phyloP scores from a whole-genome alignment of 2,888 invertebrate species.

The Pegoplata infirma region DNA sequence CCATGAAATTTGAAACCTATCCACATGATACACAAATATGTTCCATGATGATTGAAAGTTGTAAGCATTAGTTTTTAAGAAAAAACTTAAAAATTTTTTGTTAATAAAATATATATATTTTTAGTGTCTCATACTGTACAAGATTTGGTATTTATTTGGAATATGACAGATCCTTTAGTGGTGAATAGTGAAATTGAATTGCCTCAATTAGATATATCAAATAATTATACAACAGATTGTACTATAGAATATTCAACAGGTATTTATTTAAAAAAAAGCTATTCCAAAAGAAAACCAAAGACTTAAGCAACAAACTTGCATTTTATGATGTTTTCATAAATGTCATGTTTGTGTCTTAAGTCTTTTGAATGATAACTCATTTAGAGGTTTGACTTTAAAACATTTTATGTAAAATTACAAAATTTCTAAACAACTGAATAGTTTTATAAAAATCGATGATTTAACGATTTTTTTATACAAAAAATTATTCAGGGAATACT shows the following conservation, averaged over 20 bases:
- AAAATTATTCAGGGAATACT: too few species aligned
- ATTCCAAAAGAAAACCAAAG: conserved; percentile 29
- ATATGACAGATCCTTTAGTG: conserved; percentile 91
- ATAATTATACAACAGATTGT: conserved; percentile 93
- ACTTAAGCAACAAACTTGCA: conserved; percentile 45
- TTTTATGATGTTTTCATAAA: not conserved
- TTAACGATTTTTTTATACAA: too few species aligned
- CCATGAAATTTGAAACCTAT: conserved; percentile 96
- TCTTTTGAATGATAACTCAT: too few species aligned
- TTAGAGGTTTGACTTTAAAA: too few species aligned
- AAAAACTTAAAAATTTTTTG: not conserved
- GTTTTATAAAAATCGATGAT: too few species aligned
- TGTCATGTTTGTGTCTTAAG: conserved; percentile 34
- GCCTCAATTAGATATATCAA: conserved; percentile 90
- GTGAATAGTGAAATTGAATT: conserved; percentile 94
- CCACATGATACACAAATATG: conserved; percentile 96
- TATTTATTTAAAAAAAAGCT: conserved; percentile 35
- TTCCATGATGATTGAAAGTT: conserved; percentile 95
- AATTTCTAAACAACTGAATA: too few species aligned
- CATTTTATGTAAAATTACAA: too few species aligned
- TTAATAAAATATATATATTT: conserved; percentile 45
- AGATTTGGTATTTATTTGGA: conserved; percentile 96
- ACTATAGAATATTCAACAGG: conserved; percentile 93
- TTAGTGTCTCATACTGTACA: conserved; percentile 96
- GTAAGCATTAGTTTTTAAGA: too few species aligned